A percentile compares a stretch with the other conserved stretches of the same genome.
Evolutionary conservation across 2,797 vertebrate genomes (phyloP).

Genomic region (Sebastes goodei): DNA sequence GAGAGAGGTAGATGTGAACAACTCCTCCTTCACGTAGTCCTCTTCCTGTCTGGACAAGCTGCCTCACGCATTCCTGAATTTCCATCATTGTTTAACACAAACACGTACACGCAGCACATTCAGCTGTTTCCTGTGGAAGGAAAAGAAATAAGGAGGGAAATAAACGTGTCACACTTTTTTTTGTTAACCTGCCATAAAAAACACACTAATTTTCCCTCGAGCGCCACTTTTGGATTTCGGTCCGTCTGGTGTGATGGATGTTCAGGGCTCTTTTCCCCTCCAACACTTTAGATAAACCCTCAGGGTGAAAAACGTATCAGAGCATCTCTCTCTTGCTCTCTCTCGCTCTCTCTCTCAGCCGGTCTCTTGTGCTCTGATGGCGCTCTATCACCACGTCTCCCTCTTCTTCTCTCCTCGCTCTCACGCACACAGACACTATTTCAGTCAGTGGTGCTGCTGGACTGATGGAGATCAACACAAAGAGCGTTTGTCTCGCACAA

Average conservation of each 20-base stretch:
- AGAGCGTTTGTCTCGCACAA: conserved; percentile 66
- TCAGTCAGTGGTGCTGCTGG: conserved; percentile 46
- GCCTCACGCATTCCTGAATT: conserved; percentile 63
- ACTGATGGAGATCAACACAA: conserved; percentile 68
- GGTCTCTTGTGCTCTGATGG: conserved; percentile 42
- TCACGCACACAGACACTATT: conserved; percentile 60
- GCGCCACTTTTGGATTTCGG: not conserved
- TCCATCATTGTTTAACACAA: conserved; percentile 59
- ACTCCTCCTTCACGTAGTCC: conserved; percentile 9
- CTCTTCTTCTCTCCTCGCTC: conserved; percentile 54
- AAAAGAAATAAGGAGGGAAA: conserved; percentile 2
- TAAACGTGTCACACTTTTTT: conserved; percentile 4
- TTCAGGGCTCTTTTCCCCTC: not conserved
- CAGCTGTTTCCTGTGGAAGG: conserved; percentile 16
- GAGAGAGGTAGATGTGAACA: not conserved
- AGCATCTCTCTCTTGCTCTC: conserved; percentile 10
- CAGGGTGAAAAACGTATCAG: conserved; percentile 25
- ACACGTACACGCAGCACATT: not conserved
- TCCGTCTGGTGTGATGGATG: not conserved
- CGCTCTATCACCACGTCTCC: conserved; percentile 43
- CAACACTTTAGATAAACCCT: conserved; percentile 19
- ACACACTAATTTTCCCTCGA: not conserved
- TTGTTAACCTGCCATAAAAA: conserved; percentile 8
- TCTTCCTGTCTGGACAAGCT: conserved; percentile 66
- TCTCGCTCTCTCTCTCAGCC: conserved; percentile 27